Base-by-base conservation (phyloP, 2,888 invertebrate species). In the Eledone cirrhosa region DNA sequence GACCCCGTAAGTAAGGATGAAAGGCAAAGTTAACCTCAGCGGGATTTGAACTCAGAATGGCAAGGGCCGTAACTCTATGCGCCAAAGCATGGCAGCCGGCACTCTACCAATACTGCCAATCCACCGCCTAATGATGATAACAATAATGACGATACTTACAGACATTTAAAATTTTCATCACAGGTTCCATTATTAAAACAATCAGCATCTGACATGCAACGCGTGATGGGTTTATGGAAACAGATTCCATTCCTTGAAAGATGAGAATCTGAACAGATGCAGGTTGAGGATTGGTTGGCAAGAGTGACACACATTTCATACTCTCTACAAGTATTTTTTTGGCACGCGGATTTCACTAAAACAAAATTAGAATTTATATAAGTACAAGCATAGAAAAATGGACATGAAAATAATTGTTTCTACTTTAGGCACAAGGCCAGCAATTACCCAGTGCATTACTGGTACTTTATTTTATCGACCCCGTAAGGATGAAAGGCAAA, bases 181-280 rank as follows among this genome's bases (percentile, higher is more conserved):
- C 94, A 94, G 14, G 90, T 92, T 80, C 95, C 94, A 78, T 93
- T 92, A 89, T 94, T 89, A 41, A 86, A 81, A 80, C 91, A 91
- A 77, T 85, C 85, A 33, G 80, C 78, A 0, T 79, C 59, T 7
- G 81, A 82, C 77, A 24, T 67, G 59, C 67, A 59, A 47, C 63
- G 82, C 84, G 47, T 80, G 80, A 27, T 79, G 72, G 24, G 75
- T 75, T 80, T 82, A 13, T 22, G 86, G 77, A 83, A 83, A 81
- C 84, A 85, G 77, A 81, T 84, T 69, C 82, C 80, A 31, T 82
- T 81, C 69, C 83, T 80, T 72, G 82, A 81, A 11, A 78, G 74
- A 3, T 86, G 85, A 5, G 88, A 89, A 81, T 91, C 90, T 7
- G 90, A 88, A 82, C 91, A 92, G 22, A 90, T 80, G 81, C 91